Conservation (phyloP, 2,113 vertebrate genomes). For the Chionodraco myersi region DNA sequence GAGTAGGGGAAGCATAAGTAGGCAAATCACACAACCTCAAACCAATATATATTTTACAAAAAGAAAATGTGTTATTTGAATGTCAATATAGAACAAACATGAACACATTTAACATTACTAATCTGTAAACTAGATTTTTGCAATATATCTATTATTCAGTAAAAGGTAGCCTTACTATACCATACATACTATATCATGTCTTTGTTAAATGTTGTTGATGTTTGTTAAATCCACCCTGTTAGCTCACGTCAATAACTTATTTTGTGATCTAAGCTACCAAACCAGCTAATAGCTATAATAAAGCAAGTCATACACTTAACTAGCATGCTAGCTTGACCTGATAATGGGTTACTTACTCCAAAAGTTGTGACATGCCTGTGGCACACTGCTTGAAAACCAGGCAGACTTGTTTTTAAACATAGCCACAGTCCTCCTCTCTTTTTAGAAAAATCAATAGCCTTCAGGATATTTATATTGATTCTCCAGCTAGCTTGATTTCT, state of each 20-base stretch:
- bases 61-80: neutral
- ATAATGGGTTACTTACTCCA: conserved; percentile 79
- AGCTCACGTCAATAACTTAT: neutral
- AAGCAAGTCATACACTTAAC: neutral
- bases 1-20: too few species aligned
- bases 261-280: neutral
- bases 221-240: neutral
- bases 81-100: neutral
- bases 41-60: neutral
- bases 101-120: neutral
- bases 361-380: conserved; percentile 34
- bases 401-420: conserved; percentile 81
- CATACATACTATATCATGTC: too few species aligned
- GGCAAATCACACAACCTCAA: neutral
- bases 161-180: neutral
- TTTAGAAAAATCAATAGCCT: neutral
- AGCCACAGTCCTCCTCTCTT: neutral
- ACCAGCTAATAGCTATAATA: neutral
- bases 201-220: too few species aligned
- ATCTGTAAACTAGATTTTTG: neutral
- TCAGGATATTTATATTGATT: neutral
- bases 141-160: neutral
- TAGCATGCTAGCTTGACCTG: neutral
- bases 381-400: conserved; percentile 84
- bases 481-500: neutral